Evolutionary conservation across 2,113 vertebrate species (phyloP).

Genomic region (Spilogale gracilis): DNA sequence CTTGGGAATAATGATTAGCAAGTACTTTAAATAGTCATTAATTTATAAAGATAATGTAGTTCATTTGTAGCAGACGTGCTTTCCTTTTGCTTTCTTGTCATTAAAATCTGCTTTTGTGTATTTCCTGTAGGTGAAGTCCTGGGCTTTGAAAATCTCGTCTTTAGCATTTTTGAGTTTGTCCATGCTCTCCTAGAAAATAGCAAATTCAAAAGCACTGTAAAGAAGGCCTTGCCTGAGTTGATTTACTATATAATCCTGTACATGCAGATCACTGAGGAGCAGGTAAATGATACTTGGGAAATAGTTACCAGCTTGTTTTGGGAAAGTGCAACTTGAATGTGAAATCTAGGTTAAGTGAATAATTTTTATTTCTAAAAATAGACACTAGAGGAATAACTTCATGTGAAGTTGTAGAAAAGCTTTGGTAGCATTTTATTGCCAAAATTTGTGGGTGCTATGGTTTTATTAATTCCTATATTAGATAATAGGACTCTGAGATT

Average conservation of each 20-base stretch:
- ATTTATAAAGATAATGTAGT: background rate
- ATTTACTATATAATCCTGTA: conserved; percentile 99
- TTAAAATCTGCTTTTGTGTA: background rate
- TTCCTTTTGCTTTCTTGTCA: background rate
- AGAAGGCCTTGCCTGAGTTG: conserved; percentile 97
- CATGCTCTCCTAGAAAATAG: conserved; percentile 97
- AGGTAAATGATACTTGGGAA: conserved; percentile 83
- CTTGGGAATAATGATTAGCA: background rate
- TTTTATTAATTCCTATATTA: background rate
- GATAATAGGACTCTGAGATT: background rate
- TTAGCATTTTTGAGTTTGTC: conserved; percentile 99
- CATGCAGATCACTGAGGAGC: conserved; percentile 99
- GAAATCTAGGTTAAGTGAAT: background rate
- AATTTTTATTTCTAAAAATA: background rate
- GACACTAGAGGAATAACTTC: background rate
- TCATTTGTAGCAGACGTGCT: background rate
- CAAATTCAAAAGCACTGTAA: conserved; percentile 98
- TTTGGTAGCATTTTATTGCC: background rate
- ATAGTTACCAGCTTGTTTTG: background rate
- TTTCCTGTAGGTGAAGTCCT: conserved; percentile 94
- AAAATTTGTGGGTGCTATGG: background rate
- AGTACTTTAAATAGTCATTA: background rate
- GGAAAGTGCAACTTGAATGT: background rate
- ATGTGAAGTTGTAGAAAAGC: background rate
- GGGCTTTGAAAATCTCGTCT: conserved; percentile 99